Evolutionary conservation across 2,797 vertebrate species (phyloP).

Genomic region (Numenius phaeopus): DNA sequence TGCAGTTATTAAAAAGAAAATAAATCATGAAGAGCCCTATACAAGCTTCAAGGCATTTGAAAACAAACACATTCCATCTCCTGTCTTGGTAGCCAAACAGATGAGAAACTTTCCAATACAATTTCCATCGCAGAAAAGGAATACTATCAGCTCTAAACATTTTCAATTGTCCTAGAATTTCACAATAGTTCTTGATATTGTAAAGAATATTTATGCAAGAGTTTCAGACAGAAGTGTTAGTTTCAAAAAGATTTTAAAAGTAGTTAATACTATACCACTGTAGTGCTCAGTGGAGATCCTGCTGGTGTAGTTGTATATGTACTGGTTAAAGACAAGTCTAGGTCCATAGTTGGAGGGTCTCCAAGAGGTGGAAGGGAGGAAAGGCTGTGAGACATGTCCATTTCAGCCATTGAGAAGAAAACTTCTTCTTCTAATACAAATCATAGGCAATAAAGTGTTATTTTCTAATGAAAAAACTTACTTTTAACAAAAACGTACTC

Average conservation of each 20-base stretch:
- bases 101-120: neutral
- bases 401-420: slow-evolving; percentile 99
- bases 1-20: neutral
- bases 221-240: neutral
- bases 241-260: neutral
- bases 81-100: neutral
- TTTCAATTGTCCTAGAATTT: neutral
- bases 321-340: slow-evolving; percentile 95
- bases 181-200: neutral
- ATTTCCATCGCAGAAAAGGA: neutral
- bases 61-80: neutral
- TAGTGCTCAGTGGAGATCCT: slow-evolving; percentile 90
- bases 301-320: slow-evolving; percentile 91
- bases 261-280: slow-evolving; percentile 82
- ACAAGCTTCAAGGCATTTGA: neutral
- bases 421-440: slow-evolving; percentile 90
- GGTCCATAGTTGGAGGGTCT: slow-evolving; percentile 94
- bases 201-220: neutral
- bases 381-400: slow-evolving; percentile 98
- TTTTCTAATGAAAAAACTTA: neutral
- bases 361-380: slow-evolving; percentile 96
- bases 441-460: neutral
- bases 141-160: neutral
- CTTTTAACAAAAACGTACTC: neutral
- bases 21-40: neutral